Percentiles rank a stretch among this genome's conserved stretches.
Conservation (phyloP, 2,888 invertebrate genomes). For the Torymus tubicola region DNA sequence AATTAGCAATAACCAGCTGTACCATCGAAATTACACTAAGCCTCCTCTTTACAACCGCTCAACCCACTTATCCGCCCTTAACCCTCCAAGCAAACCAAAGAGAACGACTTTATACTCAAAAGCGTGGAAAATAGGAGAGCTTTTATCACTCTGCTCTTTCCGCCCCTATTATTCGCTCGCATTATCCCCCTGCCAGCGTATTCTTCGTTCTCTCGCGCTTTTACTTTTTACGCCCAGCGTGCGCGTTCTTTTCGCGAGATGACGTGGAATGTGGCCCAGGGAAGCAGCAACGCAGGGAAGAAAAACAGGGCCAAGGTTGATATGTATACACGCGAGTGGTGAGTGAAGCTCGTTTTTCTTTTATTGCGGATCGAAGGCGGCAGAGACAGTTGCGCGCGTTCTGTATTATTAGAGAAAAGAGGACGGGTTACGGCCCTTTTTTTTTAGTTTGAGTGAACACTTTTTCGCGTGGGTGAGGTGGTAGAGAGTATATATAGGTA, state of each 20-base stretch:
- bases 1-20: too few relatives aligned
- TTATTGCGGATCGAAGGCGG: constrained; percentile 5
- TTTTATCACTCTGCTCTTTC: too few relatives aligned
- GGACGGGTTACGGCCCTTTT: too few relatives aligned
- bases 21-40: too few relatives aligned
- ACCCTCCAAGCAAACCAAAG: too few relatives aligned
- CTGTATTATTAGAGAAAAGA: not conserved
- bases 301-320: constrained; percentile 45
- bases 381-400: not conserved
- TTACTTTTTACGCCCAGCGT: constrained; percentile 20
- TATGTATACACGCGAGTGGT: not conserved
- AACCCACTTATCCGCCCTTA: too few relatives aligned
- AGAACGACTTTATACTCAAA: too few relatives aligned
- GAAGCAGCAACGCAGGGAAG: not conserved
- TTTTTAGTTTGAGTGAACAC: too few relatives aligned
- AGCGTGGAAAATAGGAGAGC: too few relatives aligned
- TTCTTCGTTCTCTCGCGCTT: constrained; percentile 1
- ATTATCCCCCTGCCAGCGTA: not conserved
- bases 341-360: not conserved
- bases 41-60: too few relatives aligned
- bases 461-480: too few relatives aligned
- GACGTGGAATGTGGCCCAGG: not conserved
- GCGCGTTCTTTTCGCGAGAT: constrained; percentile 30
- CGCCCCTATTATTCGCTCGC: not conserved
- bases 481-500: too few relatives aligned